phyloP scores from a whole-genome alignment of 92 coral and sea anemone species.

The Epizoanthus illoricatus region DNA sequence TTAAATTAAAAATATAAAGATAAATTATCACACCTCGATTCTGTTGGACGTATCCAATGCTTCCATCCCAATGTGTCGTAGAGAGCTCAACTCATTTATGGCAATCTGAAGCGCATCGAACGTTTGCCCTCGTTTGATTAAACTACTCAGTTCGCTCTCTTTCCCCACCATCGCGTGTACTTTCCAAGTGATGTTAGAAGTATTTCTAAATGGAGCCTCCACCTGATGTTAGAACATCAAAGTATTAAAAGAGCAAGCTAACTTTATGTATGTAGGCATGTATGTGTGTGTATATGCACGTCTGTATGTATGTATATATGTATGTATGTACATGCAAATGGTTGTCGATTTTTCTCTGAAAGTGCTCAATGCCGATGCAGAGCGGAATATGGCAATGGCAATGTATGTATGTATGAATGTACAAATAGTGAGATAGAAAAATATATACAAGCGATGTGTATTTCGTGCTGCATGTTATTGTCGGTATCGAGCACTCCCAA shows the following conservation, averaged over 20 bases:
- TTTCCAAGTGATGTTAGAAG: not conserved
- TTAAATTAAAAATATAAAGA: no score
- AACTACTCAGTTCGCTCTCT: slow-evolving; percentile 3
- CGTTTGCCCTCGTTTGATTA: not conserved
- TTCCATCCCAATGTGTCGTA: not conserved
- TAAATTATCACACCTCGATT: slow-evolving; percentile 7
- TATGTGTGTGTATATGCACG: not conserved
- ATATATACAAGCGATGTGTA: no score
- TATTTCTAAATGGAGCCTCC: not conserved
- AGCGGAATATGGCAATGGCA: no score
- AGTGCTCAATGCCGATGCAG: no score
- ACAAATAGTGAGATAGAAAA: no score
- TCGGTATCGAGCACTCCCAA: no score
- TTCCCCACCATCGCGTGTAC: slow-evolving; percentile 20
- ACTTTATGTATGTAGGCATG: not conserved
- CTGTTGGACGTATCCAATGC: not conserved
- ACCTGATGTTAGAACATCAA: not conserved
- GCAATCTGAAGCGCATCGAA: slow-evolving; percentile 16
- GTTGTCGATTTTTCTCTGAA: no score
- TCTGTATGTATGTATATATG: not conserved
- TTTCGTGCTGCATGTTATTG: no score
- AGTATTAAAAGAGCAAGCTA: not conserved
- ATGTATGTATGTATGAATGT: no score
- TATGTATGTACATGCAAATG: not conserved
- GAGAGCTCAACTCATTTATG: slow-evolving; percentile 15